A percentile compares a stretch with the other conserved stretches of the same genome.
Conservation (phyloP, 2,888 invertebrate genomes). For the Disparrhopalites patrizii region DNA sequence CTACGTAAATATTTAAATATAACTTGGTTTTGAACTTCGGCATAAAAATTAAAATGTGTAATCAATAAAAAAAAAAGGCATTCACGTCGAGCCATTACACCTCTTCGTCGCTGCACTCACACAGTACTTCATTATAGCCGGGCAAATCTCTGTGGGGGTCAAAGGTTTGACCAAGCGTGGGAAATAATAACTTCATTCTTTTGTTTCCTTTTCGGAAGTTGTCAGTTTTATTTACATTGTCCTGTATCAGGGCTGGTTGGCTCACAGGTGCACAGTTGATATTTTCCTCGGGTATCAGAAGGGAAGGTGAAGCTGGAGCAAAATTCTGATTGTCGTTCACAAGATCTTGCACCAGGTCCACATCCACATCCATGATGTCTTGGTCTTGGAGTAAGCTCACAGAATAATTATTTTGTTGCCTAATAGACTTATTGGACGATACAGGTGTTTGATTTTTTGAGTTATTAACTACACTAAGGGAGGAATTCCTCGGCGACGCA, state of each 20-base stretch:
- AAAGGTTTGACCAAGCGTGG: constrained; percentile 2
- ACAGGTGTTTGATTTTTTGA: background rate
- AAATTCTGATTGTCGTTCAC: constrained; percentile 1
- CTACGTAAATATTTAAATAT: no score
- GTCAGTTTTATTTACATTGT: no score
- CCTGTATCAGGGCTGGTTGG: no score
- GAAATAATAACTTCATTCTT: constrained; percentile 10
- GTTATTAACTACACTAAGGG: background rate
- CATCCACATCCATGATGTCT: background rate
- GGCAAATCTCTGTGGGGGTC: constrained; percentile 16
- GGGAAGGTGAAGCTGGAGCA: background rate
- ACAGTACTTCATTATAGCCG: constrained; percentile 13
- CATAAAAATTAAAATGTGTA: no score
- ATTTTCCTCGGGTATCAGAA: no score
- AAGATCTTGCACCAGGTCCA: no score
- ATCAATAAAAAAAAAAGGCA: no score
- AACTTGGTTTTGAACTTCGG: no score
- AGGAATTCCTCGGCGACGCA: background rate
- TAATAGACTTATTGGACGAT: no score
- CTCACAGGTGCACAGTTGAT: no score
- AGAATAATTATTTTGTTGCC: no score
- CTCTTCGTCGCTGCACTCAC: constrained; percentile 19
- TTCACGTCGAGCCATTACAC: no score
- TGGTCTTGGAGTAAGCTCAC: background rate
- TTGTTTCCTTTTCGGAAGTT: background rate